Conservation (phyloP, 1,140 invertebrate genomes). For the Uloborus diversus region DNA sequence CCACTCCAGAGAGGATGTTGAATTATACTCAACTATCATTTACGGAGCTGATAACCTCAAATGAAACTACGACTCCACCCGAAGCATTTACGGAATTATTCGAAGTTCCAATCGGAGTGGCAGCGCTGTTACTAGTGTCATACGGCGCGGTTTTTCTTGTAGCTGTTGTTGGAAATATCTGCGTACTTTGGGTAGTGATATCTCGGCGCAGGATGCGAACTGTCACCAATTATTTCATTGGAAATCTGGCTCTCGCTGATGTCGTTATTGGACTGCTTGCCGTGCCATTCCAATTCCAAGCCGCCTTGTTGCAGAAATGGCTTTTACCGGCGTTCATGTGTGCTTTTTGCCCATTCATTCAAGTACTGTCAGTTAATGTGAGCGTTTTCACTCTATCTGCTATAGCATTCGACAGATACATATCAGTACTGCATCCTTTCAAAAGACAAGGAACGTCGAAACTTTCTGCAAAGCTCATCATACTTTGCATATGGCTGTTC, state of each 20-base stretch:
- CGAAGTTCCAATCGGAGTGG: conserved; percentile 76
- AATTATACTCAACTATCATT: too few relatives aligned
- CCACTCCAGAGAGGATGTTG: too few relatives aligned
- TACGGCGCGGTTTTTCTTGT: conserved; percentile 84
- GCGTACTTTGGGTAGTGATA: conserved; percentile 88
- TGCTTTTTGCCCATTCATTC: conserved; percentile 78
- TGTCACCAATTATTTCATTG: conserved; percentile 92
- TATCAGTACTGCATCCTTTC: conserved; percentile 87
- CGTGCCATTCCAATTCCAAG: conserved; percentile 82
- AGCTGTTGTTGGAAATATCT: conserved; percentile 82
- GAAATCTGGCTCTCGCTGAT: conserved; percentile 91
- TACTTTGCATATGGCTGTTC: conserved; percentile 63
- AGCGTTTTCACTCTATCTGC: conserved; percentile 86
- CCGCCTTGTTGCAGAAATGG: conserved; percentile 80
- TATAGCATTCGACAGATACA: conserved; percentile 85
- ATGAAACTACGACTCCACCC: not conserved
- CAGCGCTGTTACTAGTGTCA: conserved; percentile 77
- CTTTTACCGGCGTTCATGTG: conserved; percentile 82
- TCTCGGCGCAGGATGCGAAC: conserved; percentile 85
- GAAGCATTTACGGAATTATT: conserved; percentile 66
- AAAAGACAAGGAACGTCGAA: conserved; percentile 59
- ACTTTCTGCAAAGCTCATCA: conserved; percentile 60
- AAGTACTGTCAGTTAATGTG: conserved; percentile 83
- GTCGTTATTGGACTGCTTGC: conserved; percentile 88
- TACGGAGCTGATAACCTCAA: too few relatives aligned